Percentiles rank a stretch among this genome's conserved stretches.
These are phyloP conservation scores for Melolontha melolontha DNA, from an alignment of 2,888 invertebrate species.

Conservation along the genomic window DNA sequence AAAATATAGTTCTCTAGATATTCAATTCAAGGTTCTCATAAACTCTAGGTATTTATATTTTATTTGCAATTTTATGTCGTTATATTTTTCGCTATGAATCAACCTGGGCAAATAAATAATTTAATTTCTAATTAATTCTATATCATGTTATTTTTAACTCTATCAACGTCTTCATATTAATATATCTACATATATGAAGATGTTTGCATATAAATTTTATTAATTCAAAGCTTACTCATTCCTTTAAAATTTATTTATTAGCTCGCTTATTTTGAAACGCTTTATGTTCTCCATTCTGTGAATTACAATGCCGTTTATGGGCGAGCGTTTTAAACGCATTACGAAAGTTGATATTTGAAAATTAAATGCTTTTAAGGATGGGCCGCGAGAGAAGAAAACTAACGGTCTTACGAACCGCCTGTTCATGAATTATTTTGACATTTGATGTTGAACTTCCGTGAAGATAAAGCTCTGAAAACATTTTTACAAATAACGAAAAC, in stretches of 20 bases:
- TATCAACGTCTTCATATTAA: no score
- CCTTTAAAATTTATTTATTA: neutral
- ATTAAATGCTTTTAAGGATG: constrained; percentile 27
- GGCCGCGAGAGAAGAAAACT: constrained; percentile 6
- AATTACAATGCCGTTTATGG: constrained; percentile 1
- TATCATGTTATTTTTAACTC: no score
- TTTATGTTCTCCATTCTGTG: constrained; percentile 16
- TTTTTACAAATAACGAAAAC: neutral
- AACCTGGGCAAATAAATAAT: no score
- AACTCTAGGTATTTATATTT: no score
- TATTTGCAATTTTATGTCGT: no score
- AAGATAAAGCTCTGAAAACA: constrained; percentile 9
- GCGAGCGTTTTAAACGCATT: neutral
- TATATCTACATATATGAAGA: no score
- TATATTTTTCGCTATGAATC: no score
- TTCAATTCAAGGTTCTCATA: no score
- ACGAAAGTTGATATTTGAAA: constrained; percentile 29
- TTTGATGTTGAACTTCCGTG: constrained; percentile 16
- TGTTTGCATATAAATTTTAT: neutral
- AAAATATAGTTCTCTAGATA: no score
- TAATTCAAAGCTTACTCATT: neutral
- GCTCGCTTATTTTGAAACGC: constrained; percentile 6
- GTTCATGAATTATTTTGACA: constrained; percentile 30
- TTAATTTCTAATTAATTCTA: no score
- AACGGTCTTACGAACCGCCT: constrained; percentile 12